A percentile compares a stretch with the other conserved stretches of the same genome.
Conservation (phyloP, 2,797 vertebrate genomes). For the Mormyrus proboscirostris region DNA sequence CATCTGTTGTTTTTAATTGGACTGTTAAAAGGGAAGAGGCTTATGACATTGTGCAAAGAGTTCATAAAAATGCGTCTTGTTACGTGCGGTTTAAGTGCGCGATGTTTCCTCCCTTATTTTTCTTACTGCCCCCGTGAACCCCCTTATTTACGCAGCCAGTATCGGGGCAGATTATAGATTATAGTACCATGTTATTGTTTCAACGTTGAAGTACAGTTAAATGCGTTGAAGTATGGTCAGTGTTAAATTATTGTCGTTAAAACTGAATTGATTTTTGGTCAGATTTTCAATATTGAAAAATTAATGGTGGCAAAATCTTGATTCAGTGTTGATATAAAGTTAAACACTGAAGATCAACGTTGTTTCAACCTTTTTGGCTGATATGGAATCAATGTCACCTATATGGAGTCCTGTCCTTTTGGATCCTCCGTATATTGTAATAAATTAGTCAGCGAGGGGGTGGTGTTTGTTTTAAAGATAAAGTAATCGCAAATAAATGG, state of each 20-base stretch:
- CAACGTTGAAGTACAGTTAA: background rate
- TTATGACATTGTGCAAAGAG: background rate
- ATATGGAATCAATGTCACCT: background rate
- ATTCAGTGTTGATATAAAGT: background rate
- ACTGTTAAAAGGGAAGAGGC: background rate
- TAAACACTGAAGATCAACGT: background rate
- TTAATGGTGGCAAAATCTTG: background rate
- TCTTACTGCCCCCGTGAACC: background rate
- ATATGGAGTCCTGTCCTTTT: background rate
- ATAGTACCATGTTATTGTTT: background rate
- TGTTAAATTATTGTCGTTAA: background rate
- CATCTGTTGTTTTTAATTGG: constrained; percentile 19
- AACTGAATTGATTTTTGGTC: background rate
- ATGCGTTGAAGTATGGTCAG: background rate
- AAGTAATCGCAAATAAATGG: background rate
- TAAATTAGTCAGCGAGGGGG: background rate
- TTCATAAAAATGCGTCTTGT: constrained; percentile 5
- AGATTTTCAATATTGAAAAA: background rate
- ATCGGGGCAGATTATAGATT: background rate
- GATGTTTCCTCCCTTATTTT: constrained; percentile 13
- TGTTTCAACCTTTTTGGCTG: background rate
- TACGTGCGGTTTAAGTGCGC: background rate
- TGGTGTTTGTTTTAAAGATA: background rate
- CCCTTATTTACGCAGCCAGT: background rate
- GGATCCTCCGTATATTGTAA: background rate